These are phyloP conservation scores for Scaptomyza parva DNA, from an alignment of 2,888 invertebrate species.

Conservation along the genomic window DNA sequence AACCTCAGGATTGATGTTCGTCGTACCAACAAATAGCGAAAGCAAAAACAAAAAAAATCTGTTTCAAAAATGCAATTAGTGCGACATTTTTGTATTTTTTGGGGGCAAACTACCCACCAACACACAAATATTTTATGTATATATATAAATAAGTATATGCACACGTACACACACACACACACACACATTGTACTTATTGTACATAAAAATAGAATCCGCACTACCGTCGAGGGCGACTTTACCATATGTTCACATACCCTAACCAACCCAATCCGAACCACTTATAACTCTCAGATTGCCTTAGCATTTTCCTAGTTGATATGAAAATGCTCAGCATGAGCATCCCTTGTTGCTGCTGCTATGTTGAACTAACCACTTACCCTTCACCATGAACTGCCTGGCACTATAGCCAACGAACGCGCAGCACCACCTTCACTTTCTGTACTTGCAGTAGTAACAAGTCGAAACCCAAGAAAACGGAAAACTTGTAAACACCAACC, in stretches of 20 bases:
- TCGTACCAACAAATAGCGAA: slow-evolving; percentile 8
- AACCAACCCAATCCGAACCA: slow-evolving; percentile 64
- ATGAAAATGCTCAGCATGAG: slow-evolving; percentile 44
- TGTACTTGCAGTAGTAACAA: slow-evolving; percentile 33
- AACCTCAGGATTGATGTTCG: slow-evolving; percentile 52
- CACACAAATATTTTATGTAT: not conserved
- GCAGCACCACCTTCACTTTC: slow-evolving; percentile 49
- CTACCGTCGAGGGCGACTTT: slow-evolving; percentile 42
- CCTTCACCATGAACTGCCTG: slow-evolving; percentile 10
- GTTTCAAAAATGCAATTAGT: slow-evolving; percentile 61
- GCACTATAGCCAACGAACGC: slow-evolving; percentile 22
- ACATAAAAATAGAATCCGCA: slow-evolving; percentile 45
- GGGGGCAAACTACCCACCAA: slow-evolving; percentile 39
- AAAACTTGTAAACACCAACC: slow-evolving; percentile 26
- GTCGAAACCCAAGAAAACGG: slow-evolving; percentile 10
- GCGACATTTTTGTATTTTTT: slow-evolving; percentile 28
- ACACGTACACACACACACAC: not conserved
- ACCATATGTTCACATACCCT: slow-evolving; percentile 71
- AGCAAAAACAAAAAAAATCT: slow-evolving; percentile 8
- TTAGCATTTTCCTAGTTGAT: slow-evolving; percentile 37
- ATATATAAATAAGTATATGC: slow-evolving; percentile 5
- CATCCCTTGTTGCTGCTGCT: slow-evolving; percentile 64
- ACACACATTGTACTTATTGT: not conserved
- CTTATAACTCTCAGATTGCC: slow-evolving; percentile 65
- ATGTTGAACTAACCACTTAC: slow-evolving; percentile 1